Evolutionary conservation across 2,888 invertebrate genomes (phyloP).

Genomic region (Spisula solida): DNA sequence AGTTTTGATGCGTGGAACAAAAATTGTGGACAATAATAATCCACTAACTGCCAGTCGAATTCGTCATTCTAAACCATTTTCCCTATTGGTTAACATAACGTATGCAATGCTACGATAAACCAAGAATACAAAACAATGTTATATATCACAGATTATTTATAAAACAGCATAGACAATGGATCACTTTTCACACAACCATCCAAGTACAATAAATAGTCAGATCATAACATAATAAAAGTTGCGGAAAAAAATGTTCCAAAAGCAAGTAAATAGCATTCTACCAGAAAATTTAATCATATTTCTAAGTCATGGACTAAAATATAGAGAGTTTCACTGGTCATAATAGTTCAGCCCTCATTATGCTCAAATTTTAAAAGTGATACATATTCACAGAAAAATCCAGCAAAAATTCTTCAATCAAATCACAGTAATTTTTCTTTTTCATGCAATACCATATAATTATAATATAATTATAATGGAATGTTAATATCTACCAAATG

Average conservation of each 20-base stretch:
- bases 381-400: background rate
- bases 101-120: background rate
- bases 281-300: background rate
- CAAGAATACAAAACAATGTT: background rate
- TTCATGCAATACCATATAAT: no score
- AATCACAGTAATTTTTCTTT: background rate
- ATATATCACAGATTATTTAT: constrained; percentile 22
- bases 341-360: background rate
- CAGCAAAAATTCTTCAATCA: background rate
- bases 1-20: no score
- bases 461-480: no score
- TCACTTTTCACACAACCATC: no score
- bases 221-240: background rate
- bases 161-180: constrained; percentile 3
- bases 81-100: no score
- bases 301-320: background rate
- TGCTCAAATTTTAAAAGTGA: background rate
- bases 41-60: no score
- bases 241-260: background rate
- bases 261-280: background rate
- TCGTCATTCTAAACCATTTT: no score
- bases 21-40: no score
- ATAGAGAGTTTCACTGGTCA: background rate
- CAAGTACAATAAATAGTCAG: background rate
- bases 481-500: background rate